Evolutionary conservation across 2,888 invertebrate genomes (phyloP).

Genomic region (Schizaphis graminum): DNA sequence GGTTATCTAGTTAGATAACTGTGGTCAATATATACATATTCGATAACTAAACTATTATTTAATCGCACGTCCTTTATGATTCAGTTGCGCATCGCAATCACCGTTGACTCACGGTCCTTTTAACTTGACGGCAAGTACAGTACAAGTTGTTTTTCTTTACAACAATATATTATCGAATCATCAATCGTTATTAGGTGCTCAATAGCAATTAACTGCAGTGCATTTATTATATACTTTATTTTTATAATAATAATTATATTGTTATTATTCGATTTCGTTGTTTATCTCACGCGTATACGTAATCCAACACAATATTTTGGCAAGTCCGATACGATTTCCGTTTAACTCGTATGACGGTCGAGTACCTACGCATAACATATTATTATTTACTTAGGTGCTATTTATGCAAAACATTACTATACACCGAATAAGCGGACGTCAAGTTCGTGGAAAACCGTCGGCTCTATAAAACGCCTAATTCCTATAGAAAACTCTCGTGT

Average conservation of each 20-base stretch:
- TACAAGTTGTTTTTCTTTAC: not conserved
- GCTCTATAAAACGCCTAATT: not conserved
- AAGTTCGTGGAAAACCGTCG: not conserved
- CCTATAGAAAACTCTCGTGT: not conserved
- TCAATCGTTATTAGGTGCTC: not conserved
- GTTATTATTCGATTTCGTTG: not conserved
- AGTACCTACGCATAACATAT: not conserved
- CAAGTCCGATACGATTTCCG: not conserved
- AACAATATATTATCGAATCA: not conserved
- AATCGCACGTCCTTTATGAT: not conserved
- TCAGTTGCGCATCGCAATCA: not conserved
- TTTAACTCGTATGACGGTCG: not conserved
- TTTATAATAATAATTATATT: not conserved
- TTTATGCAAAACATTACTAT: not conserved
- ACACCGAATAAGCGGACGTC: not conserved
- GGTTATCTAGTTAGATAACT: not conserved
- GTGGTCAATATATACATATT: not conserved
- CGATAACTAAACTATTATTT: not conserved
- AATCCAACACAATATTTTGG: constrained; percentile 23
- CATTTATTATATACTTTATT: not conserved
- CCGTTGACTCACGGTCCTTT: not conserved
- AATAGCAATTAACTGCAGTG: not conserved
- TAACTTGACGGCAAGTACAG: not conserved
- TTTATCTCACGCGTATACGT: not conserved
- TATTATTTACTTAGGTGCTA: not conserved